phyloP scores from a whole-genome alignment of 2,888 invertebrate genomes.

The Spodoptera exigua region DNA sequence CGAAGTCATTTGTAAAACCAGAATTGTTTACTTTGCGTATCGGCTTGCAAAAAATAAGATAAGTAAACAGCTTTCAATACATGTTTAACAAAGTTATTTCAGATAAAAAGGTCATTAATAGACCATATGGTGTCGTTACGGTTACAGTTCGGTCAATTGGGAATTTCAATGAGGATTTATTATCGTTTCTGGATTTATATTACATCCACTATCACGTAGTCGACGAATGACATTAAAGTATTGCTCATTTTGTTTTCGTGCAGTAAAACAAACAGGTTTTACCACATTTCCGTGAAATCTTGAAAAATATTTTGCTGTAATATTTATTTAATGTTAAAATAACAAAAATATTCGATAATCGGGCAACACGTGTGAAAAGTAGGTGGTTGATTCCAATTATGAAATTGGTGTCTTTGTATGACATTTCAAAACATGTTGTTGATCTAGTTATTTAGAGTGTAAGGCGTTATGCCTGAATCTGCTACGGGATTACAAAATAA shows the following conservation, averaged over 20 bases:
- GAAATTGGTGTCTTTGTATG: too few species aligned
- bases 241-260: conserved; percentile 30
- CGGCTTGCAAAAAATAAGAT: conserved; percentile 33
- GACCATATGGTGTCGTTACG: conserved; percentile 47
- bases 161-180: conserved; percentile 50
- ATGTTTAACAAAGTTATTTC: conserved; percentile 19
- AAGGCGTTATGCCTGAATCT: too few species aligned
- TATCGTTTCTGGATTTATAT: conserved; percentile 52
- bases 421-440: too few species aligned
- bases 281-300: conserved; percentile 30
- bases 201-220: conserved; percentile 50
- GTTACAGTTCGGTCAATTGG: conserved; percentile 35
- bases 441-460: too few species aligned
- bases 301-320: conserved; percentile 17
- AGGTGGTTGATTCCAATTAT: too few species aligned
- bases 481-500: too few species aligned
- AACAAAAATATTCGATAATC: too few species aligned
- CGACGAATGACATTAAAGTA: conserved; percentile 38
- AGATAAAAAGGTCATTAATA: conserved; percentile 66
- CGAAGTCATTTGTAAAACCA: conserved; percentile 1
- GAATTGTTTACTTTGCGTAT: conserved; percentile 5
- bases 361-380: too few species aligned
- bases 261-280: conserved; percentile 20
- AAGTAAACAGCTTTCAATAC: conserved; percentile 13
- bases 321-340: conserved; percentile 4